These are phyloP conservation scores for Rhombomys opimus DNA, from an alignment of 2,113 vertebrate genomes.

Conservation along the genomic window DNA sequence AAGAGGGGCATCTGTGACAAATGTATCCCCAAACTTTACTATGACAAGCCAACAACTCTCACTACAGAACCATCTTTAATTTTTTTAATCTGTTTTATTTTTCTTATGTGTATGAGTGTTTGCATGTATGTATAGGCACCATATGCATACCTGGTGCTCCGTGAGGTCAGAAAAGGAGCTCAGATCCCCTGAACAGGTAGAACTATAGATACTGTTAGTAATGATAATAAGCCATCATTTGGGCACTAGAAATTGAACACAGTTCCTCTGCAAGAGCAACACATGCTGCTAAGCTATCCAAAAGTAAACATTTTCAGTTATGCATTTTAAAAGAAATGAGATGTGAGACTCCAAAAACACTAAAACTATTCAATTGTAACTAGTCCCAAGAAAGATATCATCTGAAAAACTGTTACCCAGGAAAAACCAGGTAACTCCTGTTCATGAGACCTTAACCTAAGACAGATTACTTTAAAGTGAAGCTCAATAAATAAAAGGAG, in stretches of 20 bases:
- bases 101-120: background rate
- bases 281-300: background rate
- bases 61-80: background rate
- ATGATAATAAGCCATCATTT: background rate
- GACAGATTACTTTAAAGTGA: constrained; percentile 8
- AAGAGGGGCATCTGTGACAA: background rate
- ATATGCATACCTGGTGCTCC: background rate
- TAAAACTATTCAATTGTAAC: background rate
- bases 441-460: background rate
- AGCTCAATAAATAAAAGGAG: constrained; percentile 7
- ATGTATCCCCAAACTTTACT: background rate
- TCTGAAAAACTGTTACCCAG: background rate
- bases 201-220: background rate
- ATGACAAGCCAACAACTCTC: background rate
- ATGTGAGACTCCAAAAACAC: constrained; percentile 12
- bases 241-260: background rate
- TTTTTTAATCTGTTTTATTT: background rate
- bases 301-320: background rate
- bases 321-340: constrained; percentile 19
- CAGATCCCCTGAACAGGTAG: background rate
- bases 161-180: background rate
- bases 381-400: background rate
- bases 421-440: background rate
- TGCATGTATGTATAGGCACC: background rate
- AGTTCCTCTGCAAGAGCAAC: background rate